Evolutionary conservation across 2,888 invertebrate species (phyloP).

Genomic region (Plebejus anna): DNA sequence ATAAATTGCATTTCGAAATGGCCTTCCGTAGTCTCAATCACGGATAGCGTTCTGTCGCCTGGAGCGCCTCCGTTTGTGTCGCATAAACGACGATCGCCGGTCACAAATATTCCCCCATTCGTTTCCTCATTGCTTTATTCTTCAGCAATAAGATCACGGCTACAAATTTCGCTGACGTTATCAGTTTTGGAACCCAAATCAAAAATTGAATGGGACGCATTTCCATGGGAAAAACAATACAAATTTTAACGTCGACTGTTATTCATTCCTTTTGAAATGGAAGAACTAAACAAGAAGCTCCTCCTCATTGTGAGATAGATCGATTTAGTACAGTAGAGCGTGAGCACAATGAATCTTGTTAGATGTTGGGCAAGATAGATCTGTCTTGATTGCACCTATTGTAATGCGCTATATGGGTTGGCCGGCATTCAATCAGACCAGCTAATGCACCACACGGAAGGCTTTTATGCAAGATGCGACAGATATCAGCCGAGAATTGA

Average conservation of each 20-base stretch:
- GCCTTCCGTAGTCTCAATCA: conserved; percentile 13
- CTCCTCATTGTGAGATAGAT: not conserved
- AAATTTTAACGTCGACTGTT: no score
- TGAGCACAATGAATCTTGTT: conserved; percentile 15
- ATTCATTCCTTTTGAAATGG: not conserved
- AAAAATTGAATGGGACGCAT: not conserved
- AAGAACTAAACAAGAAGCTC: not conserved
- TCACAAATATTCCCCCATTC: conserved; percentile 8
- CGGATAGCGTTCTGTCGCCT: conserved; percentile 1
- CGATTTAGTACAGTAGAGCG: not conserved
- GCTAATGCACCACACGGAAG: conserved; percentile 13
- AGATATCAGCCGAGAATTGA: conserved; percentile 13
- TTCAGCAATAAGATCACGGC: not conserved
- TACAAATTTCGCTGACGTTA: not conserved
- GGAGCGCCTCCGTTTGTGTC: conserved; percentile 8
- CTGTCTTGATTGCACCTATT: conserved; percentile 19
- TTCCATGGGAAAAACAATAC: no score
- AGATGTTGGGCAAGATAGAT: conserved; percentile 17
- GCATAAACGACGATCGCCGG: not conserved
- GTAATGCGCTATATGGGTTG: conserved; percentile 17
- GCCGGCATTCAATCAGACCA: conserved; percentile 19
- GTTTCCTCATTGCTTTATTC: not conserved
- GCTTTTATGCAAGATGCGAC: conserved; percentile 19
- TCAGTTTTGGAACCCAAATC: not conserved
- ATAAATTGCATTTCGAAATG: conserved; percentile 15